These are phyloP conservation scores for Cossypha polioptera DNA, from an alignment of 2,797 vertebrate species.

Conservation along the genomic window DNA sequence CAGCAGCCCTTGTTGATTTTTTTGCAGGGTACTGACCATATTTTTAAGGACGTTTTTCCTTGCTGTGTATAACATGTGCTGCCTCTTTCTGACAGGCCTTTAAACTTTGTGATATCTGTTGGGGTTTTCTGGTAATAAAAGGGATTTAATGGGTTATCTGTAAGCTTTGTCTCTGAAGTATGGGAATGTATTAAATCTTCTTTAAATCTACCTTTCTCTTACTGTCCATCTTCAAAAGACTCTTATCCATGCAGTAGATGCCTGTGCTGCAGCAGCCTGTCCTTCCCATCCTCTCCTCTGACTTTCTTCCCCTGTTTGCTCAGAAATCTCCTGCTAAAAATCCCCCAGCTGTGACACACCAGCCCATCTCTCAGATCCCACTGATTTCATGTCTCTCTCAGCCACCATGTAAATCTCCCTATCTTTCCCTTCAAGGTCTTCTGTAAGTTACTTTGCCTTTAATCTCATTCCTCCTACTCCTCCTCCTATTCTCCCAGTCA, in stretches of 20 bases:
- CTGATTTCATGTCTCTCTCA: neutral
- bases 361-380: neutral
- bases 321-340: neutral
- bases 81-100: neutral
- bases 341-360: neutral
- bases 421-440: neutral
- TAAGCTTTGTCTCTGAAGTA: neutral
- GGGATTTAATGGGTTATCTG: neutral
- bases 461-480: neutral
- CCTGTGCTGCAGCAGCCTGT: neutral
- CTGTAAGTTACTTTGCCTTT: neutral
- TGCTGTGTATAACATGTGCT: neutral
- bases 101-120: neutral
- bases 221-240: neutral
- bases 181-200: neutral
- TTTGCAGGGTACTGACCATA: neutral
- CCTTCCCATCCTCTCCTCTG: neutral
- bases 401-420: neutral
- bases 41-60: neutral
- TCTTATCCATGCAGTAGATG: neutral
- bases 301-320: neutral
- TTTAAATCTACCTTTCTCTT: neutral
- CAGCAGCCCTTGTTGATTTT: neutral
- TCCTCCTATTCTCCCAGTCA: neutral
- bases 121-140: neutral